Percentiles rank a stretch among this genome's conserved stretches.
Conservation (phyloP, 2,797 vertebrate species). For the Botia kubotai region DNA sequence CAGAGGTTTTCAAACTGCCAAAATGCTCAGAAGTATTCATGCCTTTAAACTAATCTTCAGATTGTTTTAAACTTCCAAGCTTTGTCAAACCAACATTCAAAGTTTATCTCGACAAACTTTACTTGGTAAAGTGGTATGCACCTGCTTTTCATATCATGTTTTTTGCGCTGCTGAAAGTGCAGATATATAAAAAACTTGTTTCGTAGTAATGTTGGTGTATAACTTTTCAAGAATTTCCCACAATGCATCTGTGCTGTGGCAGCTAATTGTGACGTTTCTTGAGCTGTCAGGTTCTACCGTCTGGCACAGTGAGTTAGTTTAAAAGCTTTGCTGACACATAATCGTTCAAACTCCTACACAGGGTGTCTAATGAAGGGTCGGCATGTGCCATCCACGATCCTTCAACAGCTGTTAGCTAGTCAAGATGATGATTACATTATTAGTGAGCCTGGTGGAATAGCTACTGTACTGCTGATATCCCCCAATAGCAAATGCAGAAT, state of each 20-base stretch:
- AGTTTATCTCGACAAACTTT: neutral
- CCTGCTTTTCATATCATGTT: neutral
- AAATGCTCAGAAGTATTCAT: neutral
- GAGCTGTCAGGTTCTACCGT: slow-evolving; percentile 39
- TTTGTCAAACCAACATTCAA: neutral
- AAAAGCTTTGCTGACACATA: slow-evolving; percentile 34
- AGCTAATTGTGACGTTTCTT: slow-evolving; percentile 34
- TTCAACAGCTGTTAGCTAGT: slow-evolving; percentile 38
- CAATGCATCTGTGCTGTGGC: slow-evolving; percentile 38
- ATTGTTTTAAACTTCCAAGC: neutral
- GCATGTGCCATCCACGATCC: slow-evolving; percentile 17
- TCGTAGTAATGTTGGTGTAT: neutral
- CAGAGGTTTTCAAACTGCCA: neutral
- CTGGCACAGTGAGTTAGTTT: slow-evolving; percentile 21
- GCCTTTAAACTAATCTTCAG: neutral
- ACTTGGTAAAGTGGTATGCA: neutral
- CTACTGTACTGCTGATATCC: neutral
- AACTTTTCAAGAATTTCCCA: slow-evolving; percentile 13
- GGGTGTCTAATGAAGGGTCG: slow-evolving; percentile 35
- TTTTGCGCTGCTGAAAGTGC: slow-evolving; percentile 4
- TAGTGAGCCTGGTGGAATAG: slow-evolving; percentile 15
- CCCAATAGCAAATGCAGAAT: slow-evolving; percentile 14
- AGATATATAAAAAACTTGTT: slow-evolving; percentile 18
- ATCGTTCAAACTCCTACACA: slow-evolving; percentile 23
- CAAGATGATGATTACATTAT: slow-evolving; percentile 36